Conservation (phyloP, 2,888 invertebrate genomes). For the Plagiodera versicolora region DNA sequence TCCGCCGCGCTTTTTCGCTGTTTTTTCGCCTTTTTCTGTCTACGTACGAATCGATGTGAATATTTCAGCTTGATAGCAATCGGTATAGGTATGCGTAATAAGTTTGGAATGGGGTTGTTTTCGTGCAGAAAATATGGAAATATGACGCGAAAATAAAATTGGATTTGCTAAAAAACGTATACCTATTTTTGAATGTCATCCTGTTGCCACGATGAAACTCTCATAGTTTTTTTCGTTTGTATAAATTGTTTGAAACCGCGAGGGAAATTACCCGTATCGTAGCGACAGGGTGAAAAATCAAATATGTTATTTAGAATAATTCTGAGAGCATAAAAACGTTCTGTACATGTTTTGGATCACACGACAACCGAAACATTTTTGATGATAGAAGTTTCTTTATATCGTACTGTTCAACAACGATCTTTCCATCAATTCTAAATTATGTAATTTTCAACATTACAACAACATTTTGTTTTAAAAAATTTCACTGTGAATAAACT, state of each 20-base stretch:
- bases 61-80: slow-evolving; percentile 43
- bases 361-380: too few species aligned
- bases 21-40: slow-evolving; percentile 37
- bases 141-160: slow-evolving; percentile 39
- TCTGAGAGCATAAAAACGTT: background rate
- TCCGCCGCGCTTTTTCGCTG: slow-evolving; percentile 31
- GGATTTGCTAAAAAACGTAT: slow-evolving; percentile 24
- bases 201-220: slow-evolving; percentile 27
- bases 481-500: too few species aligned
- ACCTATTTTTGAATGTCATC: slow-evolving; percentile 36
- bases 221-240: slow-evolving; percentile 27
- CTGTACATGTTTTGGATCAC: too few species aligned
- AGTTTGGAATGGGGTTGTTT: slow-evolving; percentile 35
- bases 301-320: slow-evolving; percentile 11
- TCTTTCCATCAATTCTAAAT: too few species aligned
- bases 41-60: slow-evolving; percentile 43
- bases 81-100: slow-evolving; percentile 35
- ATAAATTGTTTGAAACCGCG: slow-evolving; percentile 30
- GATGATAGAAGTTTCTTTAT: too few species aligned
- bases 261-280: slow-evolving; percentile 26
- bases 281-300: slow-evolving; percentile 15
- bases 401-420: too few species aligned
- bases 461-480: too few species aligned
- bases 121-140: slow-evolving; percentile 37
- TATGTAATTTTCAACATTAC: too few species aligned